Evolutionary conservation across 64 coral and sea anemone genomes (phyloP), one percentile per base, ranked within the genome.

Genomic region (Anthopleura sola): DNA sequence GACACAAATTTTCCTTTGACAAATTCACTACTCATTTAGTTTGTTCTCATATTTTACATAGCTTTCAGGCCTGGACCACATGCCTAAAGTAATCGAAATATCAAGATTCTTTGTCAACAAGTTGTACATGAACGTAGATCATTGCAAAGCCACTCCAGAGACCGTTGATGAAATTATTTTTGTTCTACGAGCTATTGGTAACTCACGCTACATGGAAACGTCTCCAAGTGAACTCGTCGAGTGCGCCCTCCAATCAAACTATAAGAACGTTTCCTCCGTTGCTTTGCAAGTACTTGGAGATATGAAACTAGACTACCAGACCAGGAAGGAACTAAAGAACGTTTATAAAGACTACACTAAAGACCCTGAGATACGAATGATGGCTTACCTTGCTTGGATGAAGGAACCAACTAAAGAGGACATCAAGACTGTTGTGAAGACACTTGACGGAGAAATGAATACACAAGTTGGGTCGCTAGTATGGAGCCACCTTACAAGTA

Each of bases 401-500:
- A 87, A 82, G 50, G 58, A 82, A 54, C 88, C 92, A 0, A 76
- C 84, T 13, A 83, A 83, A 48, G 36, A 90, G 14, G 85, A 86
- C 33, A 81, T 94, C 49, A 84, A 50, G 9, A 66, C 17, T 14
- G 85, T 56, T 0, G 78, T 85, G 3, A 16, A 90, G 15, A 82
- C 75, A 1, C 80, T 94, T 28, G 84, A 94, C 64, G 48, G 66
- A 2, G 92, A 94, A 56, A 39, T 94, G 76, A 94, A 90, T 54
- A 90, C 88, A n/a, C 92, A 94, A 51, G 92, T 94, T 47, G 92
- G 92, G 2, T 86, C 88, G 21, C 68, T 94, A 2, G 92, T 94
- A 26, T 87, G 50, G 77, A 90, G 78, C 34, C 92, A 94, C 58
- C 85, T 94, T 4, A 94, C 85, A 11, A 62, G 69, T 47, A 85